Evolutionary conservation across 1,140 invertebrate species (phyloP).

Genomic region (Sminthurides bifidus): DNA sequence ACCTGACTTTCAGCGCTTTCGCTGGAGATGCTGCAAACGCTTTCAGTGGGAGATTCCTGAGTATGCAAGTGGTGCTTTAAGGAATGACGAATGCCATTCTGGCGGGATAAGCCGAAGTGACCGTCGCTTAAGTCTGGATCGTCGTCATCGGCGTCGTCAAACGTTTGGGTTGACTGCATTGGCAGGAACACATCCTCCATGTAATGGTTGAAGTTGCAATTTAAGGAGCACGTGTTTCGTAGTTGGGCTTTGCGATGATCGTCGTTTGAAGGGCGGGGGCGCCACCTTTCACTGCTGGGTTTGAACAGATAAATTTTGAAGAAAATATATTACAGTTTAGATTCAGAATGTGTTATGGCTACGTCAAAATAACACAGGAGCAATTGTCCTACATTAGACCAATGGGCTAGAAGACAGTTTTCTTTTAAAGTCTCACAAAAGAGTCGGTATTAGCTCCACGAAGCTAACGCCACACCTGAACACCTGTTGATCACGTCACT

Average conservation of each 20-base stretch:
- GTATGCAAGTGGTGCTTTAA: constrained; percentile 1
- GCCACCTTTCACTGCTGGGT: constrained; percentile 1
- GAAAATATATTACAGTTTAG: too few species aligned
- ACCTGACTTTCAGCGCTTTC: constrained; percentile 27
- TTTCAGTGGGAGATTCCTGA: constrained; percentile 6
- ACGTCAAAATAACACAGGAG: too few species aligned
- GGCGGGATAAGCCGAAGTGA: background rate
- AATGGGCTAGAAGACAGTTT: too few species aligned
- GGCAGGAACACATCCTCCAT: background rate
- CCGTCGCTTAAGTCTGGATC: background rate
- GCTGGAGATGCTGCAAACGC: constrained; percentile 24
- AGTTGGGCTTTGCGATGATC: background rate
- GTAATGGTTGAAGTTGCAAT: background rate
- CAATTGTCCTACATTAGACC: too few species aligned
- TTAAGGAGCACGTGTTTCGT: background rate
- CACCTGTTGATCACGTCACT: too few species aligned
- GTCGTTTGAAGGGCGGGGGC: background rate
- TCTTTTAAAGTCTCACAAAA: too few species aligned
- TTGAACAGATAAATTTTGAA: too few species aligned
- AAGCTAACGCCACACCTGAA: too few species aligned
- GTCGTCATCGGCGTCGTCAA: background rate
- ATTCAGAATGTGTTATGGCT: too few species aligned
- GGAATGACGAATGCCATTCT: constrained; percentile 17
- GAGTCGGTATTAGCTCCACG: too few species aligned
- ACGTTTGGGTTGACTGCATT: too few species aligned